A percentile compares a stretch with the other conserved stretches of the same genome.
These are phyloP conservation scores for Ptychochromis oligacanthus DNA, from an alignment of 2,113 vertebrate species.

Conservation along the genomic window DNA sequence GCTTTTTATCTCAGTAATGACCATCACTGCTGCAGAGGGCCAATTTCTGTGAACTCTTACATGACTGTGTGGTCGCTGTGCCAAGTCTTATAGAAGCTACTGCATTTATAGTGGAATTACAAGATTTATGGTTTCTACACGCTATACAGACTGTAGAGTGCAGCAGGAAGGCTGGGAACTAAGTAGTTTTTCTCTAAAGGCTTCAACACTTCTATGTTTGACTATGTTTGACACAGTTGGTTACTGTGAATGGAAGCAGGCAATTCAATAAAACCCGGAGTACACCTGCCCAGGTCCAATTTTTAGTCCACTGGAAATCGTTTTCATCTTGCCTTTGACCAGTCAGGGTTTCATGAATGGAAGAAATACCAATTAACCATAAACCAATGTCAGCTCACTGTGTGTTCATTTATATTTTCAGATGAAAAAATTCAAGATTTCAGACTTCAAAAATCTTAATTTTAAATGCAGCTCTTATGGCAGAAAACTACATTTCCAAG, in stretches of 20 bases:
- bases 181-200: neutral
- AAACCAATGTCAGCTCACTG: too few relatives aligned
- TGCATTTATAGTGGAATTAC: neutral
- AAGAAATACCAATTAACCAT: too few relatives aligned
- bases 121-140: neutral
- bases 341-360: neutral
- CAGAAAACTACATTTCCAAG: too few relatives aligned
- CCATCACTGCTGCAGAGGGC: neutral
- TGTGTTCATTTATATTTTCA: too few relatives aligned
- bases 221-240: neutral
- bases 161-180: neutral
- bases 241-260: too few relatives aligned
- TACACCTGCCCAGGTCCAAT: too few relatives aligned
- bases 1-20: constrained; percentile 32
- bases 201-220: neutral
- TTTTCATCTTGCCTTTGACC: too few relatives aligned
- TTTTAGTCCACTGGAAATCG: too few relatives aligned
- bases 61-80: neutral
- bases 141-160: neutral
- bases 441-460: too few relatives aligned
- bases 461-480: too few relatives aligned
- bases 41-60: neutral
- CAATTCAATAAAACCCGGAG: too few relatives aligned
- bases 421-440: too few relatives aligned
- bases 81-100: neutral